Conservation (phyloP, 2,797 vertebrate genomes). For the Dicrostonyx torquatus region DNA sequence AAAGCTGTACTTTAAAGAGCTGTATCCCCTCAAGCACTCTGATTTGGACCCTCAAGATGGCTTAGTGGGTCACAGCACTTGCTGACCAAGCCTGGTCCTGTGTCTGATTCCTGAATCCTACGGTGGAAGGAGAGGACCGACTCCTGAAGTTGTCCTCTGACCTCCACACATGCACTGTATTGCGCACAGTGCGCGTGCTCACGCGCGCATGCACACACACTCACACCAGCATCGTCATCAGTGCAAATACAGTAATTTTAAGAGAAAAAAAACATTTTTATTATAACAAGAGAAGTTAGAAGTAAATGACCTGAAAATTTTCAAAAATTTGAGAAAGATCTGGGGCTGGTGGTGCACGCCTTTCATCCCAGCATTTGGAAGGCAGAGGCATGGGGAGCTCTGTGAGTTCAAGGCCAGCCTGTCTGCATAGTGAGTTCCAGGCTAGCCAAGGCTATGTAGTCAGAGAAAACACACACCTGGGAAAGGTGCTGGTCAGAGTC, state of each 20-base stretch:
- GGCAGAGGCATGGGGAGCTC: neutral
- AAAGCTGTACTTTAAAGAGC: neutral
- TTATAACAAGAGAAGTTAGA: neutral
- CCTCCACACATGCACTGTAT: neutral
- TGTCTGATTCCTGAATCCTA: neutral
- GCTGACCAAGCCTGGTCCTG: neutral
- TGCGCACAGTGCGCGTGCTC: too few species aligned
- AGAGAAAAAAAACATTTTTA: neutral
- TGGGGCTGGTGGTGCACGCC: neutral
- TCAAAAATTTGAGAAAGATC: neutral
- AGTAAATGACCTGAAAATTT: neutral
- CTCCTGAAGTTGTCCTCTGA: neutral
- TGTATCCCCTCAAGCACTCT: neutral
- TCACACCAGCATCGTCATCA: too few species aligned
- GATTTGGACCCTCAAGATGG: too few species aligned
- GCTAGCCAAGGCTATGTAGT: neutral
- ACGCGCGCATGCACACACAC: neutral
- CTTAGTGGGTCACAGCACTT: neutral
- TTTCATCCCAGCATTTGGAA: neutral
- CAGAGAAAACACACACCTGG: neutral
- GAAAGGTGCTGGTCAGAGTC: neutral
- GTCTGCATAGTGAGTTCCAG: neutral
- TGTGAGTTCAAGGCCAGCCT: neutral
- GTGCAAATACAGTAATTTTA: neutral
- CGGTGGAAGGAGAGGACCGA: neutral